These are phyloP conservation scores for Cenopis cana DNA, from an alignment of 2,888 invertebrate species.

Conservation along the genomic window DNA sequence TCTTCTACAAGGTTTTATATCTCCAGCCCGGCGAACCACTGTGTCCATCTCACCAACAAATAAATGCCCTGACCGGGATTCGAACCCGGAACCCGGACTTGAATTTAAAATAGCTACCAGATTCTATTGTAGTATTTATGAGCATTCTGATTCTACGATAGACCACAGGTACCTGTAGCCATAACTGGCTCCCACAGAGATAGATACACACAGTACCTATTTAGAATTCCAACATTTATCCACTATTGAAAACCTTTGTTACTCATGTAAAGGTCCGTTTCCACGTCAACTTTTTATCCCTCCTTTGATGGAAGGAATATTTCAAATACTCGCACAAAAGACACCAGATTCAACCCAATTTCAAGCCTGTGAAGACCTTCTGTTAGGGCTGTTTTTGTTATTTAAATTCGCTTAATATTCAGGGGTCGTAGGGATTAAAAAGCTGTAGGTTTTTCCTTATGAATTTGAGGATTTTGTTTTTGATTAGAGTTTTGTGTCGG, in stretches of 20 bases:
- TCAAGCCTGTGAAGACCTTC: neutral
- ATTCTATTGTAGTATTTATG: too few species aligned
- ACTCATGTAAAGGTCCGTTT: neutral
- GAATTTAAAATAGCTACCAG: too few species aligned
- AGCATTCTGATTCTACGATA: too few species aligned
- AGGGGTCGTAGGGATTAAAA: neutral
- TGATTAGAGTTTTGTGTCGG: neutral
- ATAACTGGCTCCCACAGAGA: too few species aligned
- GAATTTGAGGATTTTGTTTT: neutral
- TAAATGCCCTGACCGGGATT: too few species aligned
- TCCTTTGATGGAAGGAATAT: neutral
- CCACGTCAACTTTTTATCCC: neutral
- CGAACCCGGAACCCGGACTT: too few species aligned
- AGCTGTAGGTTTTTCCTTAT: neutral
- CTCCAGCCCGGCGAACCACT: too few species aligned
- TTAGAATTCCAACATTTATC: neutral
- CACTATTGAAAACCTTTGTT: neutral
- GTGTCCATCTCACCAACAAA: too few species aligned
- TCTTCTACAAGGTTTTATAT: too few species aligned
- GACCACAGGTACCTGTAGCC: too few species aligned
- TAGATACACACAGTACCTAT: too few species aligned
- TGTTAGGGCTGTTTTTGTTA: neutral
- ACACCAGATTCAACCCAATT: neutral
- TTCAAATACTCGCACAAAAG: neutral
- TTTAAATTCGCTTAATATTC: neutral